Base-by-base conservation (phyloP, 2,797 vertebrate genomes). In the Percopsis omiscomaycus region DNA sequence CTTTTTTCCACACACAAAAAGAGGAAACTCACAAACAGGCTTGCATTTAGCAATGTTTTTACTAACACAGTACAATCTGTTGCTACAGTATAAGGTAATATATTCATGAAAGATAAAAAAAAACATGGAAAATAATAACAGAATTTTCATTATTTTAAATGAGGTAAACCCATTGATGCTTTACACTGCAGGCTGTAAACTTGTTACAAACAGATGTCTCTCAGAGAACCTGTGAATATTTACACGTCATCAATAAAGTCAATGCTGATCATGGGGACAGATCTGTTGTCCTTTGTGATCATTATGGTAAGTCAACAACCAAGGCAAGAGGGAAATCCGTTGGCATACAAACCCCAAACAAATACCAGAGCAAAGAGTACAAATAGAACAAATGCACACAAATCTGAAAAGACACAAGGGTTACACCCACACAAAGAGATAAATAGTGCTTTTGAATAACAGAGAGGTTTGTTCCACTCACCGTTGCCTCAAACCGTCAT, bases 391-490 rank as follows among this genome's bases (percentile, higher is more conserved):
- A 59, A 63, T 37, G 27, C 75, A 74, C 45, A 45, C 3, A 50
- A 65, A 51, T 55, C 62, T 27, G 29, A 37, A n/a, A 53, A 72
- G 14, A 5, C 64, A 66, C 1, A 12, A 30, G 0, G 28, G n/a
- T 4, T 51, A 71, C 44, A 66, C 29, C 42, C 54, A 63, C 30
- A 44, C 12, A 27, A 55, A 55, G 29, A 52, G 62, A 59, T 12
- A 71, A 52, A 76, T 77, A 62, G 69, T 71, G 71, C 55, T 64
- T 53, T 64, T 61, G 55, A 77, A 63, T 74, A 65, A 74, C 42
- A 62, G 70, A 82, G 69, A 77, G 42, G 32, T 79, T 72, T 72
- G 64, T 45, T 29, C 57, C 61, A 89, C 91, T 88, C 84, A 93
- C 92, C 90, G 29, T 74, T 74, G 67, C 69, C 80, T 1, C 29